Evolutionary conservation across 2,113 vertebrate species (phyloP).

Genomic region (Alethe castanea): DNA sequence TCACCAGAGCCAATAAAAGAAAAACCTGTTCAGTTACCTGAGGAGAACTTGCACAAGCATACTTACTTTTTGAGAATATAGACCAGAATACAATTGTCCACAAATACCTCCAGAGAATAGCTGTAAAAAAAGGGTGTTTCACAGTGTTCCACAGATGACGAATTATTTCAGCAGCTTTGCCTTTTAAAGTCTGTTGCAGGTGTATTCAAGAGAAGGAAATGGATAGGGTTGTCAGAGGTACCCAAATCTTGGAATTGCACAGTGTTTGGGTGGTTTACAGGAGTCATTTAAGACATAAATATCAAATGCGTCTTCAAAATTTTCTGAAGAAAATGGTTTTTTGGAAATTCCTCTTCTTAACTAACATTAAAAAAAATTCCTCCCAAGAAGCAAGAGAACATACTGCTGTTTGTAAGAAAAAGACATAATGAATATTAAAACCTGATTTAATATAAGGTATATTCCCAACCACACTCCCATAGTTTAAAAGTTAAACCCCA

Average conservation of each 20-base stretch:
- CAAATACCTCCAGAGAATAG: not conserved
- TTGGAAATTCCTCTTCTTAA: not conserved
- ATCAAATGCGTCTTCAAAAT: not conserved
- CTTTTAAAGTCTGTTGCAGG: not conserved
- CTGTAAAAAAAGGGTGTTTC: not conserved
- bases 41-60: not conserved
- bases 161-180: not conserved
- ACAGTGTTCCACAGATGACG: not conserved
- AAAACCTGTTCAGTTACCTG: not conserved
- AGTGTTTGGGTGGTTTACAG: not conserved
- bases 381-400: not conserved
- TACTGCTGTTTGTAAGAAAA: not conserved
- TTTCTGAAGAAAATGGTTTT: not conserved
- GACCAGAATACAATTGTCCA: not conserved
- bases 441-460: not conserved
- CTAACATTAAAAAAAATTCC: not conserved
- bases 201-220: not conserved
- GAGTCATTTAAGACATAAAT: not conserved
- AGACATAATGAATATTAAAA: not conserved
- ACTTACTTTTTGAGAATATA: not conserved
- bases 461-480: not conserved
- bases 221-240: not conserved
- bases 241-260: not conserved
- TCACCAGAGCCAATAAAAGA: not conserved
- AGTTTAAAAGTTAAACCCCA: not conserved